A percentile compares a stretch with the other conserved stretches of the same genome.
Evolutionary conservation across 92 coral and sea anemone species (phyloP).

Genomic region (Epizoanthus scotinus): DNA sequence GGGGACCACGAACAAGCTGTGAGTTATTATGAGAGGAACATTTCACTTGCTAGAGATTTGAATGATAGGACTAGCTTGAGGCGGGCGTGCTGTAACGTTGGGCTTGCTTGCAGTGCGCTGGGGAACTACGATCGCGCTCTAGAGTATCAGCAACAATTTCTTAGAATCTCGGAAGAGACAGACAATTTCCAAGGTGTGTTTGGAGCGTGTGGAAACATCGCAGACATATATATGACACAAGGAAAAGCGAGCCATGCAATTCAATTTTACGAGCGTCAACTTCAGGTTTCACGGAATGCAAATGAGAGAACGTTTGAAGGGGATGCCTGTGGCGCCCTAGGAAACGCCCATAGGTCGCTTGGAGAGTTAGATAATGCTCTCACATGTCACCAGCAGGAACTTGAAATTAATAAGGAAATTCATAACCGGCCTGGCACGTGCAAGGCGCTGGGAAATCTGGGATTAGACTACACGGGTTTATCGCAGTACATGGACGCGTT

Average conservation of each 20-base stretch:
- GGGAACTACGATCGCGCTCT: constrained; percentile 81
- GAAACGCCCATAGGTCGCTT: constrained; percentile 82
- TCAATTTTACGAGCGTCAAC: constrained; percentile 84
- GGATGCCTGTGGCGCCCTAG: constrained; percentile 88
- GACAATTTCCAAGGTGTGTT: constrained; percentile 71
- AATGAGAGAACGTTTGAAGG: constrained; percentile 68
- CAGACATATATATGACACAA: constrained; percentile 78
- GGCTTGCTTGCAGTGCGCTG: constrained; percentile 88
- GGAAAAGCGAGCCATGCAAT: constrained; percentile 77
- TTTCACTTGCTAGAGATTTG: constrained; percentile 78
- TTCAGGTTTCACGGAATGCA: constrained; percentile 76
- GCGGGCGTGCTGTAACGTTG: constrained; percentile 88
- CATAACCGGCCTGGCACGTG: constrained; percentile 73
- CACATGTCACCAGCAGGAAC: constrained; percentile 74
- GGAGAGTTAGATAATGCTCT: constrained; percentile 83
- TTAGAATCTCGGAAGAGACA: constrained; percentile 77
- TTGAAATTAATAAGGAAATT: constrained; percentile 60
- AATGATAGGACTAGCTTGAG: constrained; percentile 86
- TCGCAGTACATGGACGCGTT: constrained; percentile 74
- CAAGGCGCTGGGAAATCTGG: constrained; percentile 86
- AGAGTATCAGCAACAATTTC: constrained; percentile 74
- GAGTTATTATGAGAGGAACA: constrained; percentile 81
- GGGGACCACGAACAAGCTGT: constrained; percentile 90
- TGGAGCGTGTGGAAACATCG: constrained; percentile 93
- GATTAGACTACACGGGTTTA: constrained; percentile 67